Conservation (phyloP, 2,888 invertebrate genomes). For the Ferrisia virgata region DNA sequence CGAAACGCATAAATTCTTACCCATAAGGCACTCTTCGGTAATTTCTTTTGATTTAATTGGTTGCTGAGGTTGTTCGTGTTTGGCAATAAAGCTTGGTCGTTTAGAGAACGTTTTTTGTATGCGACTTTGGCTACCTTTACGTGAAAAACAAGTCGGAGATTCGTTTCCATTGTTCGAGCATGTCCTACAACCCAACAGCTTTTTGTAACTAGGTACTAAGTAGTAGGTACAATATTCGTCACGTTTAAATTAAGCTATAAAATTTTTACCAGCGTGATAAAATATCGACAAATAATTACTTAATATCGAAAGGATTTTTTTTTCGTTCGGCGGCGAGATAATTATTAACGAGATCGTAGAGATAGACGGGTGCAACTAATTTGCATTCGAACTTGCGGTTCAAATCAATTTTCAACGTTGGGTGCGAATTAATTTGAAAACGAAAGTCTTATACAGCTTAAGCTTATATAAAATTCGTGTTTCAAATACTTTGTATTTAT, state of each 20-base stretch:
- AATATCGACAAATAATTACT: not conserved
- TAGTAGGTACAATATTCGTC: not conserved
- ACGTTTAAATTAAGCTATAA: not conserved
- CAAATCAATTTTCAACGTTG: not conserved
- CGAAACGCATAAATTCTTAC: slow-evolving; percentile 30
- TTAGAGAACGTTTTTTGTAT: slow-evolving; percentile 28
- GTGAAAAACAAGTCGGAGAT: slow-evolving; percentile 41
- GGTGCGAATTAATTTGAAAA: not conserved
- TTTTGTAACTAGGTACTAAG: too few species aligned
- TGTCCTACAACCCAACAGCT: not conserved
- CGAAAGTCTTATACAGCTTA: not conserved
- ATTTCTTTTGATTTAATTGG: slow-evolving; percentile 31
- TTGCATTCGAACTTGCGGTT: not conserved
- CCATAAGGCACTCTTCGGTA: slow-evolving; percentile 43
- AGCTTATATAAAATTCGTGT: not conserved
- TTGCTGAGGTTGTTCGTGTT: not conserved
- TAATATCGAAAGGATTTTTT: not conserved
- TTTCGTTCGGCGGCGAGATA: not conserved
- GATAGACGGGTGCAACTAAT: not conserved
- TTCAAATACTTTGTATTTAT: not conserved
- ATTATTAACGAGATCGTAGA: not conserved
- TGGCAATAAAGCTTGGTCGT: slow-evolving; percentile 39
- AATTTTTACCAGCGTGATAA: not conserved
- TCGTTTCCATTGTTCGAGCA: slow-evolving; percentile 27
- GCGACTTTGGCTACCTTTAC: slow-evolving; percentile 36